Evolutionary conservation across 2,113 vertebrate genomes (phyloP), one percentile per base, ranked within the genome.

Genomic region (Nycticorax nycticorax): DNA sequence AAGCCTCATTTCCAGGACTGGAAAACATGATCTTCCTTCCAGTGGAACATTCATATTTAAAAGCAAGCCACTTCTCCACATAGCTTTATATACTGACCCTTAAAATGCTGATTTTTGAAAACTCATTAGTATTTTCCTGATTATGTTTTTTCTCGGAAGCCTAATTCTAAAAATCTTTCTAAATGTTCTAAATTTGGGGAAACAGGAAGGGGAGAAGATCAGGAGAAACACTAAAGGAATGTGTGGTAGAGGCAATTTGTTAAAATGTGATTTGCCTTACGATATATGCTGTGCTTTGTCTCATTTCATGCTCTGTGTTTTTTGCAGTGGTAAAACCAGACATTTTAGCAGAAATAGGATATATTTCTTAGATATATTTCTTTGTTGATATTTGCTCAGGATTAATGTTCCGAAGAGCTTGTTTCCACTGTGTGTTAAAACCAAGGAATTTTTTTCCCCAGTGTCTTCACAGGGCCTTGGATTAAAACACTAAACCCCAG

Each of bases 161-260:
- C 77, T 94, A 68, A 60, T 71, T 94, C 37, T 79, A 57, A 75
- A 88, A 73, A 83, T 84, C 19, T 76, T 68, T 57, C 45, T 62
- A 74, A 94, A 69, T 96, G 47, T 86, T 84, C 39, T 53, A n/a
- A 57, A 48, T 91, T 96, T 87, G 55, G 89, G 35, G n/a, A 92
- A 92, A 53, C 39, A 11, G 71, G 57, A 92, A 91, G 60, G 62
- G 55, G 63, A 92, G 91, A 62, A 72, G 39, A 66, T 37, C 48
- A 48, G 50, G 92, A 56, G 17, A 85, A 85, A 69, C 23, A 66
- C 33, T 32, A 76, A 26, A 81, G 39, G 32, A 93, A 64, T 53
- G 9, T 93, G 59, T 19, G 14, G 8, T 37, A 77, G 30, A 78
- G 15, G 14, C 27, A 13, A 21, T 76, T 79, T 43, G 53, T 47